Conservation (phyloP, 2,113 vertebrate genomes). For the Ascaphus truei region DNA sequence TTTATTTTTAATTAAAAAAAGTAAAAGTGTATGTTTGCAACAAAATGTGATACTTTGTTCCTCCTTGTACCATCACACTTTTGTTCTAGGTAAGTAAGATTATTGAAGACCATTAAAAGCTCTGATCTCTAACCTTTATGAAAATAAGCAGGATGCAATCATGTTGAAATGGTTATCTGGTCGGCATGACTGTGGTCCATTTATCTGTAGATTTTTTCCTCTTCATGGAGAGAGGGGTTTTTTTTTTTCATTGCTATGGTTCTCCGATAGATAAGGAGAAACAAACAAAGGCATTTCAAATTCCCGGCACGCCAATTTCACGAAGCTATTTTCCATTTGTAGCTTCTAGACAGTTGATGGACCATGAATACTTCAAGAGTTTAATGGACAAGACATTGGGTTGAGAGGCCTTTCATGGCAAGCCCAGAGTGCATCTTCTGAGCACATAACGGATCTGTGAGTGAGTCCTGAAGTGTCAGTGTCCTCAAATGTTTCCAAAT, state of each 20-base stretch:
- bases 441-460: not conserved
- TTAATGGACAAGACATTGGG: not conserved
- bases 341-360: not conserved
- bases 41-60: no score
- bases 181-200: not conserved
- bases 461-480: not conserved
- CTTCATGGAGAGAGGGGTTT: not conserved
- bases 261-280: not conserved
- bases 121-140: no score
- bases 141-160: no score
- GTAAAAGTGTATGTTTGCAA: no score
- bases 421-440: not conserved
- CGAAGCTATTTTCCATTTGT: slow-evolving; percentile 10
- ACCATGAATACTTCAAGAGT: not conserved
- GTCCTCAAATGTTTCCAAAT: not conserved
- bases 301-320: not conserved
- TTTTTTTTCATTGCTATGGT: slow-evolving; percentile 1
- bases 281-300: slow-evolving; percentile 19
- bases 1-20: no score
- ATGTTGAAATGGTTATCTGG: slow-evolving; percentile 5
- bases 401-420: not conserved
- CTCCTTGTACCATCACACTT: no score
- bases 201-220: not conserved
- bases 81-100: no score
- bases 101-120: no score